Evolutionary conservation across 1,140 invertebrate genomes (phyloP).

Genomic region (Dreissena polymorpha): DNA sequence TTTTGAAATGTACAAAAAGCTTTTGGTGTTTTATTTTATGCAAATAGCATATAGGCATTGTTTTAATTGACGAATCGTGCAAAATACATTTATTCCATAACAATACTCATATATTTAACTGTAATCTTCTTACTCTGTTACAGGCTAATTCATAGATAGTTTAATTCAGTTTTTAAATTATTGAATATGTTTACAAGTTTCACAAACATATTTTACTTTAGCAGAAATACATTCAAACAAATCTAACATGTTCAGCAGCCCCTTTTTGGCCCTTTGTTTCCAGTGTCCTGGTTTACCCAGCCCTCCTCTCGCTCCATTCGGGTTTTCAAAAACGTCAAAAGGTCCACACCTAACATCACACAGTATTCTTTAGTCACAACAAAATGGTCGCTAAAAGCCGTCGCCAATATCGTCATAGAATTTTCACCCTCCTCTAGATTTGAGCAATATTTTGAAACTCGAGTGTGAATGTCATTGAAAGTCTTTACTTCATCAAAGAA

Average conservation of each 20-base stretch:
- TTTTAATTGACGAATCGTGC: no score
- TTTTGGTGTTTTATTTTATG: no score
- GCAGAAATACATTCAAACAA: no score
- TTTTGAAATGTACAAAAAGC: no score
- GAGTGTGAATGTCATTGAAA: slow-evolving; percentile 56
- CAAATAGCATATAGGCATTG: no score
- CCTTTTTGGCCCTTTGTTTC: slow-evolving; percentile 5
- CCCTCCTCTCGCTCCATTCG: slow-evolving; percentile 36
- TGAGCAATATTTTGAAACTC: slow-evolving; percentile 56
- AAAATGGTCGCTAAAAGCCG: slow-evolving; percentile 13
- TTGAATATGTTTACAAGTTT: no score
- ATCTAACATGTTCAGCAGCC: slow-evolving; percentile 4
- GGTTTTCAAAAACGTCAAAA: slow-evolving; percentile 27
- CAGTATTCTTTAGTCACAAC: slow-evolving; percentile 23
- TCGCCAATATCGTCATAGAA: background rate
- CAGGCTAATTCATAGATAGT: no score
- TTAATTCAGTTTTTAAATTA: no score
- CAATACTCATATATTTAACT: no score
- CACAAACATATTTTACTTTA: no score
- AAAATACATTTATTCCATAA: no score
- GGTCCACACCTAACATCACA: slow-evolving; percentile 30
- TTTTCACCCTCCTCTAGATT: background rate
- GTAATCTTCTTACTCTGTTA: no score
- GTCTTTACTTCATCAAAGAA: slow-evolving; percentile 63
- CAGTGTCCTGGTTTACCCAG: slow-evolving; percentile 17